phyloP scores from a whole-genome alignment of 2,113 vertebrate genomes.

The Nicator chloris region DNA sequence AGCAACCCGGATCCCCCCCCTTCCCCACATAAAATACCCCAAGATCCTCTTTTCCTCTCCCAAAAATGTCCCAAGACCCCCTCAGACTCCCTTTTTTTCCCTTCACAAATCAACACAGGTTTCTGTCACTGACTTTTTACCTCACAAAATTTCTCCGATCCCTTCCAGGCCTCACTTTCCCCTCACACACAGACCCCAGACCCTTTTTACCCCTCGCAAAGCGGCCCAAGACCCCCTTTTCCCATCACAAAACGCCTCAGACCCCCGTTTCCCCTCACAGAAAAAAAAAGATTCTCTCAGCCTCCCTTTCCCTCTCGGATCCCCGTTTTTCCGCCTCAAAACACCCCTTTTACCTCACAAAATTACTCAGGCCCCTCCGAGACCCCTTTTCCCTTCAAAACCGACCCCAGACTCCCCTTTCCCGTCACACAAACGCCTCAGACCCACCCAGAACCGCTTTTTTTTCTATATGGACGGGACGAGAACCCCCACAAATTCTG shows the following conservation, averaged over 20 bases:
- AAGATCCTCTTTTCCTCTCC: neutral
- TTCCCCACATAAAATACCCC: accelerated
- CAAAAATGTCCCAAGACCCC: neutral
- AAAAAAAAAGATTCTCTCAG: no score
- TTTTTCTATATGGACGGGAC: neutral
- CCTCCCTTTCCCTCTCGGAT: neutral
- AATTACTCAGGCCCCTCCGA: neutral
- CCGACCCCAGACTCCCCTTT: neutral
- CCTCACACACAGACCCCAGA: neutral
- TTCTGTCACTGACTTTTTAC: neutral
- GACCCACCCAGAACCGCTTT: no score
- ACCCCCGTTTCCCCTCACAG: neutral
- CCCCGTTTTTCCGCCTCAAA: neutral
- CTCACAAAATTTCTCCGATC: neutral
- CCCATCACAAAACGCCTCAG: neutral
- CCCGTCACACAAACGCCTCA: neutral
- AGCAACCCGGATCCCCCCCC: neutral
- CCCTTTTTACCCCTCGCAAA: neutral
- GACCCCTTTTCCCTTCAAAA: neutral
- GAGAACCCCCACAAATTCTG: neutral
- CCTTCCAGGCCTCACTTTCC: neutral
- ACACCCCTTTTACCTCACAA: neutral
- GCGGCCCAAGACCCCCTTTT: neutral
- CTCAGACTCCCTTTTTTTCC: no score
- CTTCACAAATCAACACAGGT: neutral